Evolutionary conservation across 1,140 invertebrate species (phyloP).

Genomic region (Pseudomyrmex flavicornis): DNA sequence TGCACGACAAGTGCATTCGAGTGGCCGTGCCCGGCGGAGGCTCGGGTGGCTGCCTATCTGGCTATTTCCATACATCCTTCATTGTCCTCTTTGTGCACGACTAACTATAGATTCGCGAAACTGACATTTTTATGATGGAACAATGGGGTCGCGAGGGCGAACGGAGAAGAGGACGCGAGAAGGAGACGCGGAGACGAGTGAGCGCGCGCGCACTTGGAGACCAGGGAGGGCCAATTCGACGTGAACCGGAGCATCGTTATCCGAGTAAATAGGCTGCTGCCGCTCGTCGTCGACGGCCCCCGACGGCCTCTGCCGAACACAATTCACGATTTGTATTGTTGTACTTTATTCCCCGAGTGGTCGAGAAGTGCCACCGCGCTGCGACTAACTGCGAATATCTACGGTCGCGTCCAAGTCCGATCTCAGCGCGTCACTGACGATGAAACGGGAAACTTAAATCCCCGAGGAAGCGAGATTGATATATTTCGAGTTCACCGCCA

Average conservation of each 20-base stretch:
- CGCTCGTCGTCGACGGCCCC: constrained; percentile 70
- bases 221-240: constrained; percentile 74
- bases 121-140: constrained; percentile 84
- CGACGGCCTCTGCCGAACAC: constrained; percentile 74
- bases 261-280: constrained; percentile 81
- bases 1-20: constrained; percentile 83
- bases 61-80: constrained; percentile 83
- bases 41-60: constrained; percentile 75
- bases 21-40: constrained; percentile 68
- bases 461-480: constrained; percentile 63
- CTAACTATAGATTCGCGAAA: constrained; percentile 83
- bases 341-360: constrained; percentile 73
- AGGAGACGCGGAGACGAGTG: constrained; percentile 19
- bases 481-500: constrained; percentile 35
- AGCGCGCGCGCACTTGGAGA: constrained; percentile 59
- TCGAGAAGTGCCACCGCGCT: constrained; percentile 47
- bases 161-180: constrained; percentile 37
- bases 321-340: constrained; percentile 80
- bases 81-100: constrained; percentile 82
- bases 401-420: constrained; percentile 50
- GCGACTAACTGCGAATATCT: constrained; percentile 57
- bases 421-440: constrained; percentile 50
- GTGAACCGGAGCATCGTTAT: constrained; percentile 80
- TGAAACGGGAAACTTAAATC: constrained; percentile 57
- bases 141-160: constrained; percentile 76